phyloP scores from a whole-genome alignment of 2,888 invertebrate species.

The Ptychoptera albimana region DNA sequence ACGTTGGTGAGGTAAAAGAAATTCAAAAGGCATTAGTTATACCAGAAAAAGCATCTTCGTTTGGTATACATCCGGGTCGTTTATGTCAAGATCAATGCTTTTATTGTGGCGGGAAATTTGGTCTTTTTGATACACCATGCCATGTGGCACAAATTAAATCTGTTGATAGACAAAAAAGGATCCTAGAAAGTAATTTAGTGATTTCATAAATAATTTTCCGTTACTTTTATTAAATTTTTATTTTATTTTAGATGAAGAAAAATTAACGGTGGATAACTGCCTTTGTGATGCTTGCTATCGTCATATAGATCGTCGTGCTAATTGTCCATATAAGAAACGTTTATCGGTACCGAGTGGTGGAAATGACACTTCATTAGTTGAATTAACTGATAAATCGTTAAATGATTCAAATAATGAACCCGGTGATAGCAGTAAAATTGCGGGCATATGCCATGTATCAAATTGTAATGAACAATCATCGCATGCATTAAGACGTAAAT shows the following conservation, averaged over 20 bases:
- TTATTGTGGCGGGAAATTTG: constrained; percentile 77
- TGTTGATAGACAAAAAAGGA: constrained; percentile 62
- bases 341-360: constrained; percentile 19
- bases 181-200: constrained; percentile 47
- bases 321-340: constrained; percentile 49
- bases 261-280: constrained; percentile 68
- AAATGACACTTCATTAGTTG: constrained; percentile 2
- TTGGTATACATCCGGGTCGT: constrained; percentile 69
- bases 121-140: constrained; percentile 71
- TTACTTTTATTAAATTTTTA: no score
- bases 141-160: constrained; percentile 78
- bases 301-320: constrained; percentile 68
- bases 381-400: constrained; percentile 15
- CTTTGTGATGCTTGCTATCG: constrained; percentile 78
- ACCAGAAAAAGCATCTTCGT: constrained; percentile 76
- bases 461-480: constrained; percentile 42
- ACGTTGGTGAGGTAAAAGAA: constrained; percentile 23
- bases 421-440: constrained; percentile 3
- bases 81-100: constrained; percentile 73
- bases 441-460: constrained; percentile 42
- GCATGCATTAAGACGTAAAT: constrained; percentile 53
- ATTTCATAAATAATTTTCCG: background rate
- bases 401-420: constrained; percentile 9
- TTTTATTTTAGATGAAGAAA: constrained; percentile 47
- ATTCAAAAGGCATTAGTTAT: constrained; percentile 46